Base-by-base conservation (phyloP, 1,140 invertebrate genomes). In the Drosophila ogumai region DNA sequence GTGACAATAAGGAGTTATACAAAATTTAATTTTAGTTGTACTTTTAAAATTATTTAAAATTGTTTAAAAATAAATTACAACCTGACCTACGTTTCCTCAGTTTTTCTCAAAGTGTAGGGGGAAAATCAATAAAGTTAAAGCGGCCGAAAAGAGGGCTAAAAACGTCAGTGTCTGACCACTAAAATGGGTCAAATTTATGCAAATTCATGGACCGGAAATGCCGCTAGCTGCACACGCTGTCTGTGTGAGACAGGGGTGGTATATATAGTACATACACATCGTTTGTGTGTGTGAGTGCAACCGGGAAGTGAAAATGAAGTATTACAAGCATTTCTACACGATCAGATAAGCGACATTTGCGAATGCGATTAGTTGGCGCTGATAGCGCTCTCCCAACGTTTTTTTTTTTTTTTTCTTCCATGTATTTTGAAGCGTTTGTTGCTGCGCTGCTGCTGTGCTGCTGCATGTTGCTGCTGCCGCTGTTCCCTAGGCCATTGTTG, bases 311-410 rank as follows among this genome's bases (percentile, higher is more conserved):
- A 90, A 90, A 90, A 90, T 90, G 86, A 90, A 90, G 86, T 90
- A 90, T 90, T 90, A 90, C 87, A 90, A 90, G 85, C 87, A 91
- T 92, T 91, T 92, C 91, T 92, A 92, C 91, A 92, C 85, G 81
- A 92, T 92, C 91, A 92, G 91, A 92, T 92, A 92, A 92, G 91
- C 77, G 81, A 85, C 88, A 91, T 91, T 91, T 91, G 88, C 82
- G 80, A 84, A 87, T 84, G 87, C 82, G 88, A 91, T 91, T 82
- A 84, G 80, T 91, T 91, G 81, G 77, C 86, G 86, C 86, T 91
- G 86, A 90, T 90, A 90, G 85, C 80, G 80, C 56, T 71, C 56
- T 71, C 60, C 44, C 71, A 73, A 56, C 76, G 54, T 68, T 82
- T 79, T 81, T 66, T 63, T 50, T 63, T 50, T 49, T 47, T 72